Evolutionary conservation across 2,113 vertebrate species (phyloP), one percentile per base, ranked within the genome.

Genomic region (Ivindomyrus marchei): DNA sequence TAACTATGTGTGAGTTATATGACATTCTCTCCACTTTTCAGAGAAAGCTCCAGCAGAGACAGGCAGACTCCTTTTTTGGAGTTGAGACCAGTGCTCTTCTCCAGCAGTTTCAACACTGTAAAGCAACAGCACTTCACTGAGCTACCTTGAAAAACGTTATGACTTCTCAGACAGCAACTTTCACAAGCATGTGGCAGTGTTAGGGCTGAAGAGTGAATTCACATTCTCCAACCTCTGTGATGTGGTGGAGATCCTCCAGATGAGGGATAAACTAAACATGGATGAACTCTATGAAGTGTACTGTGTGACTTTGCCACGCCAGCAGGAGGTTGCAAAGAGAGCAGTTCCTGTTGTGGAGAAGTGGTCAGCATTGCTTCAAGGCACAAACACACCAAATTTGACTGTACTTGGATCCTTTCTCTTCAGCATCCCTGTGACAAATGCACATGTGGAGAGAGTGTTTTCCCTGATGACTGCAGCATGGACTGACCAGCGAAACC

Each of bases 271-370:
- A 91, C 24, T 93, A 17, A 49, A 93, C 90, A 92, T 94, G 90
- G 91, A 92, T 91, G 88, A 52, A 77, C 49, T 93, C 1, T 91
- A 46, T 90, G 89, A 92, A 39, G 86, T 92, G 1, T 1, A 89
- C 87, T 90, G 89, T 47, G 3, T 91, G 11, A 87, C 52, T 8
- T 3, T 88, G 87, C 90, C 86, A 89, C 7, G 15, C 39, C 85
- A 89, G 46, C 89, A 91, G 84, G 90, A 92, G 39, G 52, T 89
- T 89, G 89, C 87, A 24, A 21, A 90, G 89, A 13, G 17, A 91
- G 91, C 42, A 89, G 85, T 36, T 90, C 45, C 89, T 91, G 91
- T 92, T 89, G 49, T 91, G 77, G 77, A 87, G 89, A 92, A 91
- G 88, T 92, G 91, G 62, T 89, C 85, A 42, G 83, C 31, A 1